These are phyloP conservation scores for Chaetops frenatus DNA, from an alignment of 2,113 vertebrate genomes.

Conservation along the genomic window DNA sequence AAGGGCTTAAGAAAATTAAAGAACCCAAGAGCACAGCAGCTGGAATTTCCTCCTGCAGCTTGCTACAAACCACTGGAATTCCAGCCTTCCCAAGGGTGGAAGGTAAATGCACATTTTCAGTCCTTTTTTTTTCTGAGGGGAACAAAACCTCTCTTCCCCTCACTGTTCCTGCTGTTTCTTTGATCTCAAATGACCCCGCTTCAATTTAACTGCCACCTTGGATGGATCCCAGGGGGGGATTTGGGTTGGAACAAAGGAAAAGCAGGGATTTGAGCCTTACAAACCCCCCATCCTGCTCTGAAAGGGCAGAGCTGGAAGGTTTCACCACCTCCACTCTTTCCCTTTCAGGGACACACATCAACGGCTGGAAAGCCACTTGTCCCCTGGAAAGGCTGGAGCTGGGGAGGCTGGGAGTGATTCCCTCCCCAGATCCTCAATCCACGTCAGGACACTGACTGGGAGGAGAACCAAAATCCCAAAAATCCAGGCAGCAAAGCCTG, in stretches of 20 bases:
- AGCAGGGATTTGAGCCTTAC: neutral
- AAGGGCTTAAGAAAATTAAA: neutral
- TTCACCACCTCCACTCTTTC: neutral
- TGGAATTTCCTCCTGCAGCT: constrained; percentile 30
- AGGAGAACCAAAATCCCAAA: neutral
- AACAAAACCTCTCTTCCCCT: constrained; percentile 9
- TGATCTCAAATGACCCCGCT: constrained; percentile 31
- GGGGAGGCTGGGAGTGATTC: neutral
- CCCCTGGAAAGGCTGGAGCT: neutral
- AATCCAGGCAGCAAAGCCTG: neutral
- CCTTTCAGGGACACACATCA: neutral
- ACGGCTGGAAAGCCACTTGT: neutral
- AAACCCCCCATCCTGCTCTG: neutral
- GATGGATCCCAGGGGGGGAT: neutral
- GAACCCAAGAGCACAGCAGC: neutral
- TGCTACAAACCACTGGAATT: neutral
- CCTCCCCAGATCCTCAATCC: neutral
- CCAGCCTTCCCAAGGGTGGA: neutral
- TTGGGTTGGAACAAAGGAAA: neutral
- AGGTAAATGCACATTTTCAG: constrained; percentile 24
- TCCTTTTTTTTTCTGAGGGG: neutral
- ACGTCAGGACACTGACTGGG: neutral
- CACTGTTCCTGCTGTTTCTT: neutral
- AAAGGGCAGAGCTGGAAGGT: neutral
- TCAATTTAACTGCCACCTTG: constrained; percentile 13